phyloP scores from a whole-genome alignment of 2,888 invertebrate species.

The Rotaria socialis region DNA sequence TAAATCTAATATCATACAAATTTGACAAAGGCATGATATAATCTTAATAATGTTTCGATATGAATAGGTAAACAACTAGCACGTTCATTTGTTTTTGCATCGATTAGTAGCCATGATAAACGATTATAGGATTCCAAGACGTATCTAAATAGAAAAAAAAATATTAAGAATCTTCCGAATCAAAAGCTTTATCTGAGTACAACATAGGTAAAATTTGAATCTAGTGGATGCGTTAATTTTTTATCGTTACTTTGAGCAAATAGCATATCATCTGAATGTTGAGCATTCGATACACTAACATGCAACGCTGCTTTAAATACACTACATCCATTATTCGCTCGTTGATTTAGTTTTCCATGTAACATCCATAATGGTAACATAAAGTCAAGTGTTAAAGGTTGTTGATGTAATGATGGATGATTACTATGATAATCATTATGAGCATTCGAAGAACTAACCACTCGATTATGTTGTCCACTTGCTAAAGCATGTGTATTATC shows the following conservation, averaged over 20 bases:
- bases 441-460: not conserved
- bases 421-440: slow-evolving; percentile 17
- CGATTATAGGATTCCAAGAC: slow-evolving; percentile 98
- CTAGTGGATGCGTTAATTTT: slow-evolving; percentile 73
- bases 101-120: slow-evolving; percentile 92
- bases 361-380: slow-evolving; percentile 69
- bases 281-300: slow-evolving; percentile 71
- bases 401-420: slow-evolving; percentile 65
- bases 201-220: slow-evolving; percentile 91
- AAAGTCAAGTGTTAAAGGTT: slow-evolving; percentile 93
- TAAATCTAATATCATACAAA: slow-evolving; percentile 1
- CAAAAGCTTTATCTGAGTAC: slow-evolving; percentile 73
- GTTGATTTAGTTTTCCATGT: not conserved
- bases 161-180: too few relatives aligned
- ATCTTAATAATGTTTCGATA: slow-evolving; percentile 91
- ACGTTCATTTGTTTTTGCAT: slow-evolving; percentile 86
- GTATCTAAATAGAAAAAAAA: slow-evolving; percentile 67
- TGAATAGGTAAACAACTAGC: slow-evolving; percentile 95
- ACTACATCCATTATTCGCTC: slow-evolving; percentile 20
- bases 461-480: not conserved
- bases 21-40: slow-evolving; percentile 77
- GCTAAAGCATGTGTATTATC: not conserved
- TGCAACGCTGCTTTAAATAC: slow-evolving; percentile 75
- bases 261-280: slow-evolving; percentile 47
- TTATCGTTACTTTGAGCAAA: slow-evolving; percentile 47